Percentiles rank a stretch among this genome's conserved stretches.
Evolutionary conservation across 2,888 invertebrate species (phyloP).

Genomic region (Hylaea fasciaria): DNA sequence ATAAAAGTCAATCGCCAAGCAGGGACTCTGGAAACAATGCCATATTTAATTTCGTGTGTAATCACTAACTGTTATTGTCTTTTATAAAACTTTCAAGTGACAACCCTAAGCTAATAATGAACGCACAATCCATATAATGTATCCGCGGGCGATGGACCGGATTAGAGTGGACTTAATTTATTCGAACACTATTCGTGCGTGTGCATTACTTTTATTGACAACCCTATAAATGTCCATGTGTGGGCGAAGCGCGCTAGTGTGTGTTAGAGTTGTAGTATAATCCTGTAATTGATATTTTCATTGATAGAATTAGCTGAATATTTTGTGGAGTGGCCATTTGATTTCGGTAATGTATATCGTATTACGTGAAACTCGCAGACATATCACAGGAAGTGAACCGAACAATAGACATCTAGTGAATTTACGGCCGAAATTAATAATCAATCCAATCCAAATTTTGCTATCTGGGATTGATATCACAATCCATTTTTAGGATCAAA

Average conservation of each 20-base stretch:
- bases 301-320: background rate
- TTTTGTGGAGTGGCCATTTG: background rate
- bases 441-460: too few species aligned
- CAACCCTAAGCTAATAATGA: slow-evolving; percentile 28
- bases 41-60: too few species aligned
- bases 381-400: too few species aligned
- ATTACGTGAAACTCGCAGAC: too few species aligned
- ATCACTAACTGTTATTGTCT: too few species aligned
- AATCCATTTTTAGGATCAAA: too few species aligned
- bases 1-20: too few species aligned
- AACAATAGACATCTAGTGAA: too few species aligned
- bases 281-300: background rate
- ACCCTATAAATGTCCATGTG: slow-evolving; percentile 21
- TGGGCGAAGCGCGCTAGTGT: background rate
- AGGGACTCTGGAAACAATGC: too few species aligned
- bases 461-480: too few species aligned
- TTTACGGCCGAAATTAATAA: too few species aligned
- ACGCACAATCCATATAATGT: slow-evolving; percentile 54
- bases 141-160: slow-evolving; percentile 48
- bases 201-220: slow-evolving; percentile 37
- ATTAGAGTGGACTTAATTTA: slow-evolving; percentile 60
- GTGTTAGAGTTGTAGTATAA: slow-evolving; percentile 1
- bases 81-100: background rate
- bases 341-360: too few species aligned
- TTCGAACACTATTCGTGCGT: slow-evolving; percentile 30